Evolutionary conservation across 2,888 invertebrate species (phyloP).

Genomic region (Tetragonula carbonaria): DNA sequence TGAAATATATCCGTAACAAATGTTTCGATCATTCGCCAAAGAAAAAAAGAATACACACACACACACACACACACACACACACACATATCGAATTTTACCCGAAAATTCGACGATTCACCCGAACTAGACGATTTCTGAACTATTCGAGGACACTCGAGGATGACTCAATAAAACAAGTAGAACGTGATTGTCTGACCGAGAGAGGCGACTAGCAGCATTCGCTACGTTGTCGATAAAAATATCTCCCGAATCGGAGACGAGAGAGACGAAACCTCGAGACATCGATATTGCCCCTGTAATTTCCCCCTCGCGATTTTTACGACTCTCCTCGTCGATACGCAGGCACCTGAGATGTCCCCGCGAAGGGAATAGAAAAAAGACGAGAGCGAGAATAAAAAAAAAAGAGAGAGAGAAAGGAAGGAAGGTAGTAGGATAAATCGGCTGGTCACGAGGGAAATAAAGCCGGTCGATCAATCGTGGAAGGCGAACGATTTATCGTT

Average conservation of each 20-base stretch:
- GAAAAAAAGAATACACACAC: not conserved
- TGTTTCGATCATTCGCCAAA: not conserved
- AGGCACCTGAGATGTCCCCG: conserved; percentile 5
- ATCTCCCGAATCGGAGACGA: conserved; percentile 2
- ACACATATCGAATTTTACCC: not conserved
- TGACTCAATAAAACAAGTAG: not conserved
- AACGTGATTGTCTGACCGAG: not conserved
- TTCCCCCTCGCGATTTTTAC: conserved; percentile 16
- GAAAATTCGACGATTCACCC: not conserved
- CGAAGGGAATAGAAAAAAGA: not conserved
- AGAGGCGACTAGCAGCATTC: not conserved
- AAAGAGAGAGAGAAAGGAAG: not conserved
- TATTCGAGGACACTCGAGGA: not conserved
- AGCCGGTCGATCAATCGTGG: conserved; percentile 51
- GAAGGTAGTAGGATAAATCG: conserved; percentile 27
- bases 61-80: too few relatives aligned
- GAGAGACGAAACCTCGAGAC: conserved; percentile 11
- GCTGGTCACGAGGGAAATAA: conserved; percentile 50
- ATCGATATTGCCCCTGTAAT: conserved; percentile 16
- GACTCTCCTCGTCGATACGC: conserved; percentile 8
- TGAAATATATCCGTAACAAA: not conserved
- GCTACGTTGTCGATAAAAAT: conserved; percentile 6
- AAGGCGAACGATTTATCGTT: conserved; percentile 52
- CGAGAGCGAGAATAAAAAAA: not conserved
- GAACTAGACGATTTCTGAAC: not conserved